Base-by-base conservation (phyloP, 92 coral and sea anemone genomes). In the Palythoa grandis region DNA sequence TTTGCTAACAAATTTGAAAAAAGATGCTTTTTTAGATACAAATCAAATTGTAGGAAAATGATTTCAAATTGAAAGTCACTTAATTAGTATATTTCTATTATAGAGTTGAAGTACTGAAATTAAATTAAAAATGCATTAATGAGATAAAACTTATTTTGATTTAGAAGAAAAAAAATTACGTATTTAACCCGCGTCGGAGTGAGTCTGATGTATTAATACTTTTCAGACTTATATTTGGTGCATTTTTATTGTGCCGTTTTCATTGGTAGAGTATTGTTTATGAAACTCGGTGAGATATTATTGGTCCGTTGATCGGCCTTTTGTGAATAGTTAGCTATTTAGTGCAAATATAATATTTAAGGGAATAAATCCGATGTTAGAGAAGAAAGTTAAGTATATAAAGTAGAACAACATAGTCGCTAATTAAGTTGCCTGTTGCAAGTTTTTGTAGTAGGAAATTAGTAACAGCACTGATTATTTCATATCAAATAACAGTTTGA, bases 261-360 rank as follows among this genome's bases (percentile, higher is more conserved):
- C 13, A 76, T 50, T 11, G 50, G 35, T 52, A 76, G 58, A 11
- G 16, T 22, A 53, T 22, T 69, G 60, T 61, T 58, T 78, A 24
- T 56, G 69, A 10, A 61, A n/a, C 69, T 24, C 69, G 19, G 22
- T 77, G 12, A 57, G 63, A 14, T 53, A 23, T 76, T 69, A 24
- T 50, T 76, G 39, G 82, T 57, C 82, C 82, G 82, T 76, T 76
- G 82, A 76, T 76, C 82, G 82, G 85, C 72, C 24, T 20, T 48
- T 80, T 65, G 74, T 80, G 61, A 80, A 80, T 66, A 80, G 24
- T 65, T 48, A 43, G 63, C 66, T 80, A 68, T 80, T 79, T 66
- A 80, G 74, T 40, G 58, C 53, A 40, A 66, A 53, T 69, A 79
- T 47, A 79, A 52, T 80, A 80, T 80, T 80, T 80, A 80, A 80